A percentile compares a stretch with the other conserved stretches of the same genome.
Conservation (phyloP, 2,888 invertebrate species). For the Emmelina monodactyla region DNA sequence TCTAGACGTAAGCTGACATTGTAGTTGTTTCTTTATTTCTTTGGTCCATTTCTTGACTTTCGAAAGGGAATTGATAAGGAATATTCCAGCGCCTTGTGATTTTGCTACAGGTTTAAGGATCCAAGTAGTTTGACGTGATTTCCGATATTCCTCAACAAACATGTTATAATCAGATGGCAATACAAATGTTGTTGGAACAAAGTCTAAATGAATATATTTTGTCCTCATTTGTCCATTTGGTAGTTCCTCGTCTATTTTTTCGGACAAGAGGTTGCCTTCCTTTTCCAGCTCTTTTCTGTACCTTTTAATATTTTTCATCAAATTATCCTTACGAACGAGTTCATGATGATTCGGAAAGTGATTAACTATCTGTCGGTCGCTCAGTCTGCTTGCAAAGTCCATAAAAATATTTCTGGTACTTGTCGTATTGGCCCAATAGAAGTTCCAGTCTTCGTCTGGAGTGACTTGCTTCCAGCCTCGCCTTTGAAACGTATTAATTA, state of each 20-base stretch:
- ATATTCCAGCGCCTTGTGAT: slow-evolving; percentile 91
- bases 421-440: slow-evolving; percentile 92
- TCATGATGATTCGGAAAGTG: slow-evolving; percentile 97
- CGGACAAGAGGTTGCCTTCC: slow-evolving; percentile 84
- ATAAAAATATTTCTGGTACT: slow-evolving; percentile 87
- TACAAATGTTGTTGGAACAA: slow-evolving; percentile 93
- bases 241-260: slow-evolving; percentile 62
- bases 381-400: slow-evolving; percentile 35
- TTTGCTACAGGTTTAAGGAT: slow-evolving; percentile 96
- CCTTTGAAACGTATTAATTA: slow-evolving; percentile 27
- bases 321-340: slow-evolving; percentile 90
- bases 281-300: slow-evolving; percentile 91
- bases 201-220: slow-evolving; percentile 83
- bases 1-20: slow-evolving; percentile 77
- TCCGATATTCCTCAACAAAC: slow-evolving; percentile 94
- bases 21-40: slow-evolving; percentile 83
- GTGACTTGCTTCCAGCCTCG: slow-evolving; percentile 77
- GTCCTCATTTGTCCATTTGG: slow-evolving; percentile 68
- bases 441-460: slow-evolving; percentile 92
- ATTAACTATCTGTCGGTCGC: slow-evolving; percentile 91
- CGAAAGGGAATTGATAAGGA: slow-evolving; percentile 91
- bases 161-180: slow-evolving; percentile 94
- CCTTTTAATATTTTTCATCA: slow-evolving; percentile 94
- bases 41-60: slow-evolving; percentile 90
- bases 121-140: slow-evolving; percentile 92